Percentiles rank a stretch among this genome's conserved stretches.
Conservation (phyloP, 2,888 invertebrate species). For the Temnothorax rugatulus region DNA sequence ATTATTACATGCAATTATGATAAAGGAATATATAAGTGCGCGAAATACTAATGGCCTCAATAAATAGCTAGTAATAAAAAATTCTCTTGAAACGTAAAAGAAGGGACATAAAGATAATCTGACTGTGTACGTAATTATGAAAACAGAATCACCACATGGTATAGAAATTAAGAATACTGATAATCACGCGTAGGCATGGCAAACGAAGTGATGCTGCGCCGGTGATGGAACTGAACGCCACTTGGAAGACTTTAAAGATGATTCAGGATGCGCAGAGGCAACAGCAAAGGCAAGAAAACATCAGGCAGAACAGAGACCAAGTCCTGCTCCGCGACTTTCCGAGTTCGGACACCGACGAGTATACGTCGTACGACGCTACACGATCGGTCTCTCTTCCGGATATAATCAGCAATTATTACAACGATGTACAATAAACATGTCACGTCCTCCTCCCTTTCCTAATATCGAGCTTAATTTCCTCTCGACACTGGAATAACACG, state of each 20-base stretch:
- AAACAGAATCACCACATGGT: not conserved
- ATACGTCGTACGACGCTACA: slow-evolving; percentile 22
- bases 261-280: slow-evolving; percentile 64
- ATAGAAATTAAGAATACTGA: not conserved
- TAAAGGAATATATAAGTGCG: not conserved
- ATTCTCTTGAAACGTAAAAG: not conserved
- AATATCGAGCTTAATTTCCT: not conserved
- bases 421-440: slow-evolving; percentile 68
- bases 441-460: not conserved
- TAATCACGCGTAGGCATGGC: slow-evolving; percentile 74
- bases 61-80: not conserved
- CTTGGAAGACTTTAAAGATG: slow-evolving; percentile 69
- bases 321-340: slow-evolving; percentile 48
- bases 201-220: slow-evolving; percentile 71
- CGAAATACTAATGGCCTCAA: not conserved
- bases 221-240: slow-evolving; percentile 52
- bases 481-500: not conserved
- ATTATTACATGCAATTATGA: not conserved
- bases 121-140: not conserved
- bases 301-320: slow-evolving; percentile 58
- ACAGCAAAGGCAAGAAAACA: slow-evolving; percentile 58
- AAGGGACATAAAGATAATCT: not conserved
- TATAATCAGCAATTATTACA: slow-evolving; percentile 69
- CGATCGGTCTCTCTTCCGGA: slow-evolving; percentile 56
- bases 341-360: slow-evolving; percentile 31